phyloP scores from a whole-genome alignment of 2,797 vertebrate genomes.

The Melanotaenia trifasciata region DNA sequence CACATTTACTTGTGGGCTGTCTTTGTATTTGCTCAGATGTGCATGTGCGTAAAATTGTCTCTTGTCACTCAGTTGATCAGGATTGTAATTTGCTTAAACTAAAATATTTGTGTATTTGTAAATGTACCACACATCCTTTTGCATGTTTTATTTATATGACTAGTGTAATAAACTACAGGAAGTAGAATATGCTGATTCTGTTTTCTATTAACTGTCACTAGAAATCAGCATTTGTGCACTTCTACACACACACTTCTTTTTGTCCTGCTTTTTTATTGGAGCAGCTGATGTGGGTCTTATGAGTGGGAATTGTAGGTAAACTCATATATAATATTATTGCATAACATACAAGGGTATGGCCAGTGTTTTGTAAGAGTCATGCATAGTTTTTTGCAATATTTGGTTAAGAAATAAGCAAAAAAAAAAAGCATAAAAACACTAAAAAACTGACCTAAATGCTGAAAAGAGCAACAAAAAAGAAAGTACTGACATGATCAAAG shows the following conservation, averaged over 20 bases:
- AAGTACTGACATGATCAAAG: neutral
- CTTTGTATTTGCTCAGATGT: neutral
- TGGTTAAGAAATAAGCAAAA: neutral
- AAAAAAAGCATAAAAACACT: neutral
- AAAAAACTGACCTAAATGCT: neutral
- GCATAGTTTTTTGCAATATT: neutral
- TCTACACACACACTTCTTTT: neutral
- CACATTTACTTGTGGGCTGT: neutral
- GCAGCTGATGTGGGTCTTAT: slow-evolving; percentile 30
- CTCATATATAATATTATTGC: slow-evolving; percentile 18
- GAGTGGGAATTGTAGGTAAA: slow-evolving; percentile 14
- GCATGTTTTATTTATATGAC: neutral
- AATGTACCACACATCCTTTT: neutral
- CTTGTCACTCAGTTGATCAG: slow-evolving; percentile 20
- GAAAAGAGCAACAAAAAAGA: neutral
- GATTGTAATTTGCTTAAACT: neutral
- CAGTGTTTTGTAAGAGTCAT: slow-evolving; percentile 21
- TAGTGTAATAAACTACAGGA: neutral
- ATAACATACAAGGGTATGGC: slow-evolving; percentile 9
- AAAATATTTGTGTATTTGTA: slow-evolving; percentile 9
- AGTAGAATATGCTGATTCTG: neutral
- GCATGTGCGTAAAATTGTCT: slow-evolving; percentile 19
- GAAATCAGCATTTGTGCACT: neutral
- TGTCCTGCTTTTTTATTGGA: neutral
- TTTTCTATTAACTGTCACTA: neutral